A percentile compares a stretch with the other conserved stretches of the same genome.
phyloP scores from a whole-genome alignment of 2,797 vertebrate species.

The Clarias platycephalus region DNA sequence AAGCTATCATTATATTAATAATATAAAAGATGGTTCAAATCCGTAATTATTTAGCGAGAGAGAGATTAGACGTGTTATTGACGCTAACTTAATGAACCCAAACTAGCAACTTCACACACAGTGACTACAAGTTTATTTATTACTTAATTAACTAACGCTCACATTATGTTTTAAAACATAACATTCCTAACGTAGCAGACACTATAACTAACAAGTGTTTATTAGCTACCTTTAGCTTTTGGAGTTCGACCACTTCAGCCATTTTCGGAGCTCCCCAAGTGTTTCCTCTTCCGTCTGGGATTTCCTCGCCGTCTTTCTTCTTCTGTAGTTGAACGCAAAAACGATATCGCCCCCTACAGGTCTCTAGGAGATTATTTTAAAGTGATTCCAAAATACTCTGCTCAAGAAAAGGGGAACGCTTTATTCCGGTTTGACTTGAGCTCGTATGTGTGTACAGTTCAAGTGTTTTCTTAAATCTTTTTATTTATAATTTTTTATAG shows the following conservation, averaged over 20 bases:
- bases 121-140: background rate
- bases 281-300: background rate
- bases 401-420: too few relatives aligned
- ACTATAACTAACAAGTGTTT: background rate
- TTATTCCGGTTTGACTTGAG: too few relatives aligned
- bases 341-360: conserved; percentile 13
- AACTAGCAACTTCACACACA: too few relatives aligned
- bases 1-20: too few relatives aligned
- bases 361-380: background rate
- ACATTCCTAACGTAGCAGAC: background rate
- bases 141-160: background rate
- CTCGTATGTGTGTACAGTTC: too few relatives aligned
- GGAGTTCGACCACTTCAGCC: conserved; percentile 63
- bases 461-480: too few relatives aligned
- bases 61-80: background rate
- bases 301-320: background rate
- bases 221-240: conserved; percentile 61
- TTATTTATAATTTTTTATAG: too few relatives aligned
- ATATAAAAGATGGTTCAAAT: too few relatives aligned
- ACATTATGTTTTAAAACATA: background rate
- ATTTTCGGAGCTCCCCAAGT: conserved; percentile 31
- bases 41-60: background rate
- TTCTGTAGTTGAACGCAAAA: background rate
- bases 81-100: background rate
- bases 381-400: too few relatives aligned